These are phyloP conservation scores for Cydia splendana DNA, from an alignment of 1,140 invertebrate genomes.

Conservation along the genomic window DNA sequence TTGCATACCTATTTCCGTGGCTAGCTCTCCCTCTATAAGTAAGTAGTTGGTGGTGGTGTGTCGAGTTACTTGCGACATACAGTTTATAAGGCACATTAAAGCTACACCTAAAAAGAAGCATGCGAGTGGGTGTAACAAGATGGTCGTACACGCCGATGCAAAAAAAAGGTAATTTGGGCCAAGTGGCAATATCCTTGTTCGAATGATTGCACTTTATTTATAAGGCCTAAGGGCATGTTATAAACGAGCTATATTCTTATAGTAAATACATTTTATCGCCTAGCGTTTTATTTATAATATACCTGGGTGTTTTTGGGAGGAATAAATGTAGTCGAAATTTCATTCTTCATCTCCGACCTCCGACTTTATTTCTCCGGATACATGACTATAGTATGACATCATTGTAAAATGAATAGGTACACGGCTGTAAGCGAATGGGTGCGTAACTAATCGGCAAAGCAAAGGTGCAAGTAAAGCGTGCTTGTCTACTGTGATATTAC, in stretches of 20 bases:
- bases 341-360: too few species aligned
- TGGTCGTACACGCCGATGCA: not conserved
- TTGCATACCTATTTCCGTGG: too few species aligned
- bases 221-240: too few species aligned
- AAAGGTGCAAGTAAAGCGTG: not conserved
- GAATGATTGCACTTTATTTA: not conserved
- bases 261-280: too few species aligned
- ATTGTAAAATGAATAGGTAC: not conserved
- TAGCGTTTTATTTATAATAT: too few species aligned
- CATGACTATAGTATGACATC: not conserved
- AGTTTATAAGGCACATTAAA: not conserved
- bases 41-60: too few species aligned
- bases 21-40: too few species aligned
- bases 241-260: too few species aligned
- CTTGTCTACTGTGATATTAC: not conserved
- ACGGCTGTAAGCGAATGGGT: not conserved
- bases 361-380: not conserved
- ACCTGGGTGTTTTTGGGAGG: too few species aligned
- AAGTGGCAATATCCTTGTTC: conserved; percentile 16
- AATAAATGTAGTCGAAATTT: too few species aligned
- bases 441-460: conserved; percentile 6
- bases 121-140: conserved; percentile 8
- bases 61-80: too few species aligned
- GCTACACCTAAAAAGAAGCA: not conserved
- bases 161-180: conserved; percentile 8